Conservation (phyloP, 2,888 invertebrate genomes). For the Crocallis elinguaria region DNA sequence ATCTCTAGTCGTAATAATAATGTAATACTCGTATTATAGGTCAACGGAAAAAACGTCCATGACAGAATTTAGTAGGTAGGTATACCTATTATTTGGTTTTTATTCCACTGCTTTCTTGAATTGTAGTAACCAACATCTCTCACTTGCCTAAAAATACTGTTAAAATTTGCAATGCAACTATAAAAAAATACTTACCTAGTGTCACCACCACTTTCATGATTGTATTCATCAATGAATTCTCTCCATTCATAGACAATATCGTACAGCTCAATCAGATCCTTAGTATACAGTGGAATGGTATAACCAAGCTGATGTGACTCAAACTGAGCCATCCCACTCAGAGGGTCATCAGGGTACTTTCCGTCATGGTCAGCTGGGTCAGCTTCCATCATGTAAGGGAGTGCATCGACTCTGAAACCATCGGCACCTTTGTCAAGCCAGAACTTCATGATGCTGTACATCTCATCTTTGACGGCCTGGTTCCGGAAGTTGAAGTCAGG, state of each 20-base stretch:
- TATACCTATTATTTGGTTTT: too few relatives aligned
- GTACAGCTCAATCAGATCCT: constrained; percentile 84
- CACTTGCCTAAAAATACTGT: too few relatives aligned
- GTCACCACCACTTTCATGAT: constrained; percentile 62
- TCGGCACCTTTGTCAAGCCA: constrained; percentile 91
- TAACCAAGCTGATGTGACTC: constrained; percentile 82
- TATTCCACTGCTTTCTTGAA: too few relatives aligned
- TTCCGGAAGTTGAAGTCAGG: constrained; percentile 89
- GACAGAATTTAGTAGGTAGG: too few relatives aligned
- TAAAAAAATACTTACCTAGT: constrained; percentile 77
- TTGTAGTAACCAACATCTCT: too few relatives aligned
- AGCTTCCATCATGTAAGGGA: constrained; percentile 85
- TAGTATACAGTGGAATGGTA: constrained; percentile 86
- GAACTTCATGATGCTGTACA: constrained; percentile 86
- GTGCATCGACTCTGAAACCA: constrained; percentile 90
- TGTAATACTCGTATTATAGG: too few relatives aligned
- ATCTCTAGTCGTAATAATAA: too few relatives aligned
- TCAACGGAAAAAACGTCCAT: too few relatives aligned
- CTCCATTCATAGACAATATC: constrained; percentile 85
- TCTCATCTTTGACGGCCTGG: constrained; percentile 78
- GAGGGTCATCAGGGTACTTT: constrained; percentile 79
- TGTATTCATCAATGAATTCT: constrained; percentile 78
- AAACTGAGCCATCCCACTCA: constrained; percentile 67
- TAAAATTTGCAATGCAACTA: too few relatives aligned
- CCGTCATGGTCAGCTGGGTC: constrained; percentile 64